A percentile compares a stretch with the other conserved stretches of the same genome.
These are phyloP conservation scores for Drosophila melanica DNA, from an alignment of 1,140 invertebrate species.

Conservation along the genomic window DNA sequence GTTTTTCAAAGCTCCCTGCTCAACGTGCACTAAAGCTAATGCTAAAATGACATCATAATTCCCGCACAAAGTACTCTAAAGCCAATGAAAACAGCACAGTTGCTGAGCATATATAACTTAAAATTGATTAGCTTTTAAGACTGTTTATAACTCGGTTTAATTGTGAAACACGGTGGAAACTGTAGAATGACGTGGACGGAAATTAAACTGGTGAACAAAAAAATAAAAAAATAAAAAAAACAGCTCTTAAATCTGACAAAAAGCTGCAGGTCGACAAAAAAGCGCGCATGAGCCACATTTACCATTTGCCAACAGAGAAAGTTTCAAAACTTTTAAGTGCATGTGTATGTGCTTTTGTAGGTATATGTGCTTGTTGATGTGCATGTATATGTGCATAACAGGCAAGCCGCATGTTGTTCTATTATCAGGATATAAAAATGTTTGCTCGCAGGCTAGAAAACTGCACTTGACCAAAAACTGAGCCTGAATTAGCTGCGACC, in stretches of 20 bases:
- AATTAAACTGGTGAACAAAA: constrained; percentile 24
- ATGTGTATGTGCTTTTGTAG: background rate
- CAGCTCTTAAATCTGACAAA: background rate
- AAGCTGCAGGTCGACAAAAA: constrained; percentile 32
- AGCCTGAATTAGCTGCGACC: constrained; percentile 49
- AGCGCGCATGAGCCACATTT: background rate
- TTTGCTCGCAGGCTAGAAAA: constrained; percentile 37
- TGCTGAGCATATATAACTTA: background rate
- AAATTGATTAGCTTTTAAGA: background rate
- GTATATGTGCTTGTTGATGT: constrained; percentile 1
- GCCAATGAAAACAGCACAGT: background rate
- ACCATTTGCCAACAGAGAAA: constrained; percentile 22
- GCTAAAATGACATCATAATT: background rate
- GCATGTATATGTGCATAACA: constrained; percentile 9
- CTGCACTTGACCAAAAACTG: constrained; percentile 71
- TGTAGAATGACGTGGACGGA: constrained; percentile 22
- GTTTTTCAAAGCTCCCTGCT: too few species aligned
- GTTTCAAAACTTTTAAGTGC: constrained; percentile 13
- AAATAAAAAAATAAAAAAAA: constrained; percentile 8
- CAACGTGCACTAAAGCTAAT: too few species aligned
- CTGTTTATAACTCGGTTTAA: background rate
- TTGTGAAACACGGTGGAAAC: constrained; percentile 8
- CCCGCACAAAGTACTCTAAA: background rate
- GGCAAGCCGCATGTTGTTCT: constrained; percentile 46
- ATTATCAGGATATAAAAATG: constrained; percentile 55